Percentiles rank a stretch among this genome's conserved stretches.
phyloP scores from a whole-genome alignment of 2,888 invertebrate genomes.

The Drosophila demipolita region DNA sequence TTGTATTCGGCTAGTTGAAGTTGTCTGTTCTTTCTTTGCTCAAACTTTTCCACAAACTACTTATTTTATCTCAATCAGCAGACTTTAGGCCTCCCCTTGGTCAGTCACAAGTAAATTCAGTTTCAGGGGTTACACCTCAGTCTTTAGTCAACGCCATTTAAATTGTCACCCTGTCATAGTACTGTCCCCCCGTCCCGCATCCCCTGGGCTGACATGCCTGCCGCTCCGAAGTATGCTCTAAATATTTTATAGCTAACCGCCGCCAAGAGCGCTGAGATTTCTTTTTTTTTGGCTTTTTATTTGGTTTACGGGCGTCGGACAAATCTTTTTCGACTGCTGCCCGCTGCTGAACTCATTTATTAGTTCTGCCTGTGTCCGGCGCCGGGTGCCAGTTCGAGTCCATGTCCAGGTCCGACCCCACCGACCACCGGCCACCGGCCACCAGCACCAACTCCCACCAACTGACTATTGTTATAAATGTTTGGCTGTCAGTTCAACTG shows the following conservation, averaged over 20 bases:
- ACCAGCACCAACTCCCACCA: constrained; percentile 9
- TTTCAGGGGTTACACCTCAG: neutral
- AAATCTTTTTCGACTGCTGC: constrained; percentile 55
- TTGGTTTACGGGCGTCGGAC: constrained; percentile 49
- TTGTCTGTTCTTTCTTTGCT: neutral
- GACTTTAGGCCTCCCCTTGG: neutral
- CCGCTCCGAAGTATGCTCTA: constrained; percentile 56
- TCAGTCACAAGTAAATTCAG: constrained; percentile 1
- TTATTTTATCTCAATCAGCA: neutral
- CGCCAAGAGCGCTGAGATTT: constrained; percentile 53
- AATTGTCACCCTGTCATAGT: constrained; percentile 49
- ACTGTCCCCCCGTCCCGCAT: too few species aligned
- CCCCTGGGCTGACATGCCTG: constrained; percentile 3
- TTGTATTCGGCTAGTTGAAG: neutral
- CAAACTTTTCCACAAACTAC: neutral
- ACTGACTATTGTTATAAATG: constrained; percentile 71
- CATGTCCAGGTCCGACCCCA: constrained; percentile 15
- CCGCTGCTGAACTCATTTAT: constrained; percentile 73
- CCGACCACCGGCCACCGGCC: neutral
- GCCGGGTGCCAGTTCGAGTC: constrained; percentile 6
- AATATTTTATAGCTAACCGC: constrained; percentile 66
- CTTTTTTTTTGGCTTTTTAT: constrained; percentile 43
- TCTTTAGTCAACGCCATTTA: constrained; percentile 38
- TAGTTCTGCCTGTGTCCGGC: constrained; percentile 63
- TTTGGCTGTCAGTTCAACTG: constrained; percentile 70